Conservation (phyloP, 2,888 invertebrate genomes). For the Monoplex corrugatus region DNA sequence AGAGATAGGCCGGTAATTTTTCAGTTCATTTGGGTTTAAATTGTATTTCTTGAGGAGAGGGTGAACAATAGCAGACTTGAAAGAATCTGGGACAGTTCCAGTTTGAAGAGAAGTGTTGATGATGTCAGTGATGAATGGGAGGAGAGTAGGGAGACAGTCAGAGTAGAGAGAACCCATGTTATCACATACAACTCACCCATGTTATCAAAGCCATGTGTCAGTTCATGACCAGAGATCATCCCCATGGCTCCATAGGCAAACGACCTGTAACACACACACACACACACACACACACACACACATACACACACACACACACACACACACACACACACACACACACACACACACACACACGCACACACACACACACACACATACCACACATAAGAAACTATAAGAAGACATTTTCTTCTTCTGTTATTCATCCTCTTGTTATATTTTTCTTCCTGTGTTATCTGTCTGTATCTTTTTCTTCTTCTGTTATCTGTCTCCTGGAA, state of each 20-base stretch:
- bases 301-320: not conserved
- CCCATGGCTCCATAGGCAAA: conserved; percentile 77
- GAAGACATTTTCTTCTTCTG: too few species aligned
- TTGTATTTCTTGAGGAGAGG: too few species aligned
- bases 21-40: too few species aligned
- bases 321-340: not conserved
- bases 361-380: too few species aligned
- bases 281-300: not conserved
- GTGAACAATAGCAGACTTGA: too few species aligned
- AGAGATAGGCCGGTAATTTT: too few species aligned
- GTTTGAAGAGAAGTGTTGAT: not conserved
- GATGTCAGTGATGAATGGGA: not conserved
- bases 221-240: conserved; percentile 78
- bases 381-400: too few species aligned
- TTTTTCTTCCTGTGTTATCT: too few species aligned
- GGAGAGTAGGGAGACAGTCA: not conserved
- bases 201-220: conserved; percentile 80
- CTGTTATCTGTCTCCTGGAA: too few species aligned
- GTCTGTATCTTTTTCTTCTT: too few species aligned
- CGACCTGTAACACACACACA: conserved; percentile 62
- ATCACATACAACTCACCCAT: conserved; percentile 58
- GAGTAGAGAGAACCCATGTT: not conserved
- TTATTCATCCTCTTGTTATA: too few species aligned
- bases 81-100: not conserved
- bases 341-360: not conserved